Percentiles rank a stretch among this genome's conserved stretches.
These are phyloP conservation scores for Sitophilus oryzae DNA, from an alignment of 1,140 invertebrate genomes.

Conservation along the genomic window DNA sequence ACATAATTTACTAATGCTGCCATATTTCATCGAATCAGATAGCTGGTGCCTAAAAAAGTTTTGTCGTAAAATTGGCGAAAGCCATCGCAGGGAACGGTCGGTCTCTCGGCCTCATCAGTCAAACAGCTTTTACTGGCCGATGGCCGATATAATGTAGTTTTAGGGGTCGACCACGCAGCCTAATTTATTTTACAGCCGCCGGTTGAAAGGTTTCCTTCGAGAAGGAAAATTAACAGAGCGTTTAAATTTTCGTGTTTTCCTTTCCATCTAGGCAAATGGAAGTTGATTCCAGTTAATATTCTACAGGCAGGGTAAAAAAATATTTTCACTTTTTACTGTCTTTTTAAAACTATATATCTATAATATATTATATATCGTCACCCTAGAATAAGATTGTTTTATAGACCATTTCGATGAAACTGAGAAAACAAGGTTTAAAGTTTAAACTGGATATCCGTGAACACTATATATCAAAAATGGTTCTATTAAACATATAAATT, in stretches of 20 bases:
- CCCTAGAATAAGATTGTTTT: too few relatives aligned
- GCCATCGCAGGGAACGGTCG: too few relatives aligned
- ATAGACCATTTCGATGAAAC: too few relatives aligned
- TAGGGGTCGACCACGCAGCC: constrained; percentile 14
- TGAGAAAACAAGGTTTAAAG: too few relatives aligned
- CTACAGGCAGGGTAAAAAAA: neutral
- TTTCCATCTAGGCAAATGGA: neutral
- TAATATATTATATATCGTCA: neutral
- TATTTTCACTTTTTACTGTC: neutral
- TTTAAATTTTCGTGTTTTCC: too few relatives aligned
- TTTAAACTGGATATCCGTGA: too few relatives aligned
- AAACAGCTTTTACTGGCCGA: constrained; percentile 21
- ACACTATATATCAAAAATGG: neutral
- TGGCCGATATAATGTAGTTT: constrained; percentile 17
- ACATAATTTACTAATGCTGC: constrained; percentile 26
- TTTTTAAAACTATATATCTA: neutral
- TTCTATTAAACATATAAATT: constrained; percentile 3
- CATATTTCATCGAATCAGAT: constrained; percentile 26
- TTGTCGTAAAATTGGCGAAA: too few relatives aligned
- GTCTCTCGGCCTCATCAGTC: too few relatives aligned
- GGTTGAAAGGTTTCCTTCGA: too few relatives aligned
- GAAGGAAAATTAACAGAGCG: too few relatives aligned
- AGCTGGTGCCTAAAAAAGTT: too few relatives aligned
- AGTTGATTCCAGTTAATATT: neutral
- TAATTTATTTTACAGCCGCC: too few relatives aligned